Evolutionary conservation across 2,888 invertebrate species (phyloP), one percentile per base, ranked within the genome.

Genomic region (Mesorhabditis spiculigera): DNA sequence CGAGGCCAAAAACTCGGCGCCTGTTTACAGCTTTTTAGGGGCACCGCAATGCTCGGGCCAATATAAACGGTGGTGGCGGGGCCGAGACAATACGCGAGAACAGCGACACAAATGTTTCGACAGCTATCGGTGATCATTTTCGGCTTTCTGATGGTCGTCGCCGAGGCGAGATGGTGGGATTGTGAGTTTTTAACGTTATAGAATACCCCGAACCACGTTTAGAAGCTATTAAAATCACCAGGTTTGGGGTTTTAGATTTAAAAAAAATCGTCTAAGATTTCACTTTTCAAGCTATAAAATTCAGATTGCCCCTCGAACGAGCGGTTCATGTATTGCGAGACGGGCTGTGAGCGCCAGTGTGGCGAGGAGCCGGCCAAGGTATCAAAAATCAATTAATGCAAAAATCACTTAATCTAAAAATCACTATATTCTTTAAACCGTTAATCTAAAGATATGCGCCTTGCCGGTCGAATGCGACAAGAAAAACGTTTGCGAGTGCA

Each of bases 161-260:
- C 58, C n/a, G 58, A 50, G n/a, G 58, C 58, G 58, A n/a, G 10
- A 10, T 50, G 58, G 58, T 50, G 58, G 58, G n/a, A 50, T 50
- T 50, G 58, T 50, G 58, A 50, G 58, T 68, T 62, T 50, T 50
- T 50, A n/a, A 50, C 1, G 58, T 50, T 50, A n/a, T 13, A 50
- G 3, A 50, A 50, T 10, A 50, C 13, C 50, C 50, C 6, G 13
- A 50, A 10, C 50, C 50, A 50, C 6, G 6, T 50, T 10, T 13
- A 50, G 13, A 10, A 10, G 13, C 50, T 10, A 50, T 50, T 50
- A 50, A 50, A 50, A 50, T 50, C 13, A 50, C 50, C 13, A 50
- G 50, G 13, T 10, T 13, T 50, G 13, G 50, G 13, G 13, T 50
- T 50, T 10, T 13, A 50, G n/a, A n/a, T n/a, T n/a, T n/a, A n/a